Percentiles rank a stretch among this genome's conserved stretches.
Evolutionary conservation across 2,888 invertebrate genomes (phyloP).

Genomic region (Protophormia terraenovae): DNA sequence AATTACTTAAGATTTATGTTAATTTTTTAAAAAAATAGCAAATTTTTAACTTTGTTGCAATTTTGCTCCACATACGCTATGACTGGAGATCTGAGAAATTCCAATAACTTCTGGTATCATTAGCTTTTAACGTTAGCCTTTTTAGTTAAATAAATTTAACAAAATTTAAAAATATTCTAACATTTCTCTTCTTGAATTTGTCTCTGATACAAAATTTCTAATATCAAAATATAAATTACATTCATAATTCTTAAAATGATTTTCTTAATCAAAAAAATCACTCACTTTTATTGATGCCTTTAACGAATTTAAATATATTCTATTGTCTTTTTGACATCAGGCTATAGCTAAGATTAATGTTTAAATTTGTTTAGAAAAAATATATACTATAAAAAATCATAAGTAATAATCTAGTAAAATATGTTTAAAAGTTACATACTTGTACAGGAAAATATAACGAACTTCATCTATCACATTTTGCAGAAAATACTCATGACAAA

Average conservation of each 20-base stretch:
- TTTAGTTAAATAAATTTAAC: too few species aligned
- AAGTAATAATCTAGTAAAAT: not conserved
- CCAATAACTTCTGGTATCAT: too few species aligned
- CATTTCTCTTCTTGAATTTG: too few species aligned
- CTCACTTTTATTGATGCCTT: not conserved
- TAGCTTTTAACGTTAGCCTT: too few species aligned
- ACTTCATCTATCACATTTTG: constrained; percentile 30
- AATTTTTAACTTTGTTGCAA: too few species aligned
- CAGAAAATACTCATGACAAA: not conserved
- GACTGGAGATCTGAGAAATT: too few species aligned
- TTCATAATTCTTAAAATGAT: not conserved
- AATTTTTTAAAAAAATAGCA: too few species aligned
- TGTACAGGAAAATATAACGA: not conserved
- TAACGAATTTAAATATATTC: not conserved
- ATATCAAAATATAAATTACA: too few species aligned
- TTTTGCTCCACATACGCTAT: too few species aligned
- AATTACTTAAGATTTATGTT: too few species aligned
- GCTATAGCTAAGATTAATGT: not conserved
- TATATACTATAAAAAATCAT: not conserved
- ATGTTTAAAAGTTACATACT: not conserved
- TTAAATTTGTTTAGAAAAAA: not conserved
- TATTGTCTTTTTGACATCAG: not conserved
- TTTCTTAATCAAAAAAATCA: not conserved
- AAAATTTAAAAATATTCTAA: too few species aligned
- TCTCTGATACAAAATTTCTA: too few species aligned